Evolutionary conservation across 2,888 invertebrate species (phyloP), one percentile per base, ranked within the genome.

Genomic region (Poecilus cupreus): DNA sequence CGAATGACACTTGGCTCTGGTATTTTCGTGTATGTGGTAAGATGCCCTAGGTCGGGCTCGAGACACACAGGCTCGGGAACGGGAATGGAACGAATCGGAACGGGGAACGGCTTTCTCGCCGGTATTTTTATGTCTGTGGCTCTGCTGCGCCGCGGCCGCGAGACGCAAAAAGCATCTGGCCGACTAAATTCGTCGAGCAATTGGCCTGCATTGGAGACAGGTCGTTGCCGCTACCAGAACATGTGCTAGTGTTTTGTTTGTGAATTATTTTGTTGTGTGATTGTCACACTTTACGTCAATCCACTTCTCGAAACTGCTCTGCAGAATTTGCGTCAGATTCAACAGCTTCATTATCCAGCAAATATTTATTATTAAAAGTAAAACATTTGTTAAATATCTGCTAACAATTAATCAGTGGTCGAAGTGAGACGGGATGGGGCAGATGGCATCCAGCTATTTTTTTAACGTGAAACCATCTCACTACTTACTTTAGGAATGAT

Each of bases 191-290:
- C 64, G 79, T 79, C 79, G 51, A 46, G 79, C 79, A 70, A 79
- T 79, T 79, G 79, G 79, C 79, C 79, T 79, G 79, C 79, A 79
- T 79, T 79, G 68, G 70, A 79, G 68, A 20, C 79, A 79, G 79
- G 79, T 79, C 79, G 79, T 79, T 79, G 79, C 79, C 79, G 57
- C 60, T 46, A 13, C 13, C 32, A 32, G 51, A 51, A 51, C 51
- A 26, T 13, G 26, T 32, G 60, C 24, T 51, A 32, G 26, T 60
- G 60, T 60, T 60, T 60, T 60, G 60, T 54, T 54, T 22, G 8
- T 22, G 20, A 22, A 54, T 11, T 11, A 43, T 54, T 54, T 26
- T 26, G 60, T 60, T 60, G 24, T 60, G 13, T 60, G 26, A 60
- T 60, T 60, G 60, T 60, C 60, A 60, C 60, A 60, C 24, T 60